Percentiles rank a stretch among this genome's conserved stretches.
Conservation (phyloP, 2,797 vertebrate species). For the Mastacembelus armatus region DNA sequence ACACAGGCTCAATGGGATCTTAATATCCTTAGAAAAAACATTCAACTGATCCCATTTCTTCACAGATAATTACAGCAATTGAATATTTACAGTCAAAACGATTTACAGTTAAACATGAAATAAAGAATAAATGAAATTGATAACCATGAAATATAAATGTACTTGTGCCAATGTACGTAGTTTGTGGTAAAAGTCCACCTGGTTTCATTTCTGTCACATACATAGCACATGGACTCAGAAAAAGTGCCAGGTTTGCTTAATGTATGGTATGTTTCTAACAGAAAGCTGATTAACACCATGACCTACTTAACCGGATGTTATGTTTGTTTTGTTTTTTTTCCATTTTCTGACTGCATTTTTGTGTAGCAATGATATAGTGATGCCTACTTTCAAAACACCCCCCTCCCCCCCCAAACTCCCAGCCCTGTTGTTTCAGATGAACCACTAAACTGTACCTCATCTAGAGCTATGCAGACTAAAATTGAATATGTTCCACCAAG, state of each 20-base stretch:
- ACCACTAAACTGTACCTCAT: too few relatives aligned
- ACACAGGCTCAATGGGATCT: slow-evolving; percentile 46
- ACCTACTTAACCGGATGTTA: too few relatives aligned
- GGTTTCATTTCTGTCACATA: not conserved
- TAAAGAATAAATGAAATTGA: slow-evolving; percentile 2
- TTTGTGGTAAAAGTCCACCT: not conserved
- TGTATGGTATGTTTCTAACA: not conserved
- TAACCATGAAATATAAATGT: not conserved
- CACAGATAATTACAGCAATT: slow-evolving; percentile 54
- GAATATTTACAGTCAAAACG: slow-evolving; percentile 58
- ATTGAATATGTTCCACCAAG: too few relatives aligned
- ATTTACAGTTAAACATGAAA: slow-evolving; percentile 28
- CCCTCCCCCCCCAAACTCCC: too few relatives aligned
- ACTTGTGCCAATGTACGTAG: slow-evolving; percentile 4
- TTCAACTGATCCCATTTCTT: slow-evolving; percentile 69
- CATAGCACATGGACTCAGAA: not conserved
- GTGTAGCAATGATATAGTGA: too few relatives aligned
- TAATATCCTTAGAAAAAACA: slow-evolving; percentile 72
- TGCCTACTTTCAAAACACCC: too few relatives aligned
- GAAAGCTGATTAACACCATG: too few relatives aligned
- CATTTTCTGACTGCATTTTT: too few relatives aligned
- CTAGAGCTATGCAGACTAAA: too few relatives aligned
- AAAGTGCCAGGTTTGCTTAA: slow-evolving; percentile 25
- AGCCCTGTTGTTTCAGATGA: too few relatives aligned
- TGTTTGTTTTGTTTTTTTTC: too few relatives aligned